These are phyloP conservation scores for Trissolcus japonicus DNA, from an alignment of 2,888 invertebrate genomes.

Conservation along the genomic window DNA sequence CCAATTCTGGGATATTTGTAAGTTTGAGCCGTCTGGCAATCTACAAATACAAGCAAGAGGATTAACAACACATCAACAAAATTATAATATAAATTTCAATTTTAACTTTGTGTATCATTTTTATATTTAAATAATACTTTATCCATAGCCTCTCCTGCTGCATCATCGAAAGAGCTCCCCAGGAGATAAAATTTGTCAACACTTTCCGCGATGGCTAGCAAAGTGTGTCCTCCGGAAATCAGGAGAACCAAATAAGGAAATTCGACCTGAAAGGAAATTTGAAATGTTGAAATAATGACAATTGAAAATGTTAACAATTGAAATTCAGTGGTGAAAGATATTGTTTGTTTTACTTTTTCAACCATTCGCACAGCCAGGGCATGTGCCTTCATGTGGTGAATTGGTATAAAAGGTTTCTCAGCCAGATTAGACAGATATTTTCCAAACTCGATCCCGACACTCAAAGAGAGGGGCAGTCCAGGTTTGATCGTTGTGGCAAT, in stretches of 20 bases:
- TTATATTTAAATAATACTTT: slow-evolving; percentile 80
- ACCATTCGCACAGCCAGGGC: slow-evolving; percentile 91
- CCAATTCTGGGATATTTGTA: slow-evolving; percentile 84
- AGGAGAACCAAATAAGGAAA: slow-evolving; percentile 94
- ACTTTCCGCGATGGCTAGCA: slow-evolving; percentile 85
- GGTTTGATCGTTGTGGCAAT: slow-evolving; percentile 95
- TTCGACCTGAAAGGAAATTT: slow-evolving; percentile 77
- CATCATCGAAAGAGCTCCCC: slow-evolving; percentile 88
- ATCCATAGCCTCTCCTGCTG: slow-evolving; percentile 96
- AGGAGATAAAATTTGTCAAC: slow-evolving; percentile 87
- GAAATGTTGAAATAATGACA: background rate
- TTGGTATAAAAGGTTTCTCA: slow-evolving; percentile 91
- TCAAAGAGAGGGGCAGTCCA: slow-evolving; percentile 86
- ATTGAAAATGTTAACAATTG: background rate
- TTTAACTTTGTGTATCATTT: background rate
- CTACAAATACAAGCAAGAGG: slow-evolving; percentile 72
- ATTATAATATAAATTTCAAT: background rate
- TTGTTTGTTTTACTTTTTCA: slow-evolving; percentile 75
- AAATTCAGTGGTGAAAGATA: background rate
- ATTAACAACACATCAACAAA: background rate
- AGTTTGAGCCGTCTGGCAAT: slow-evolving; percentile 89
- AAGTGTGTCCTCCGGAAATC: slow-evolving; percentile 95
- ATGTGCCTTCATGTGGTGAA: slow-evolving; percentile 99
- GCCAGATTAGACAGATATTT: slow-evolving; percentile 83
- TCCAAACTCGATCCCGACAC: slow-evolving; percentile 89